Evolutionary conservation across 2,113 vertebrate genomes (phyloP).

Genomic region (Ciconia maguari): DNA sequence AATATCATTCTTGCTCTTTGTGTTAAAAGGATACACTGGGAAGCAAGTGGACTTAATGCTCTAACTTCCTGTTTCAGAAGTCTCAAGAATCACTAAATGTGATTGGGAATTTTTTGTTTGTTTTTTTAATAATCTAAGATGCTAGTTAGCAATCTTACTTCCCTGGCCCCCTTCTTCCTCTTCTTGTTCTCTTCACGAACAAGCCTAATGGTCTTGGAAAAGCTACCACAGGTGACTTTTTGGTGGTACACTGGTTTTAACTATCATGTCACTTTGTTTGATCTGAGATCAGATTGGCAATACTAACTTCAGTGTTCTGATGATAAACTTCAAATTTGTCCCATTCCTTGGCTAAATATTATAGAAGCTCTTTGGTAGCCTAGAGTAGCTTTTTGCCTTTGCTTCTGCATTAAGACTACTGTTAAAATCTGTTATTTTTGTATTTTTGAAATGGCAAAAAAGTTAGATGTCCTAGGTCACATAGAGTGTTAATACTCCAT

Average conservation of each 20-base stretch:
- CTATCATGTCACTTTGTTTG: background rate
- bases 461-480: accelerated
- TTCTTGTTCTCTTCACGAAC: background rate
- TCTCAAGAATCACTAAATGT: accelerated
- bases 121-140: background rate
- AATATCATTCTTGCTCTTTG: accelerated
- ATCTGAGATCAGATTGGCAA: accelerated
- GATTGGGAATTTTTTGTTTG: background rate
- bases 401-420: background rate
- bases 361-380: background rate
- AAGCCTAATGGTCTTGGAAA: background rate
- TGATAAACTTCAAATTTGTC: background rate
- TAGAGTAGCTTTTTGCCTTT: accelerated
- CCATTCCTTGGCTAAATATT: background rate
- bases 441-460: background rate
- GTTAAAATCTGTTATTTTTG: background rate
- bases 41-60: background rate
- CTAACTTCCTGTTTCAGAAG: background rate
- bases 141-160: accelerated
- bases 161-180: accelerated
- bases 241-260: background rate
- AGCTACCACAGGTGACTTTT: background rate
- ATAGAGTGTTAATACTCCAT: no score
- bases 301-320: accelerated
- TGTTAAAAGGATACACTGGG: background rate